Evolutionary conservation across 1,140 invertebrate genomes (phyloP).

Genomic region (Orchestia grillus): DNA sequence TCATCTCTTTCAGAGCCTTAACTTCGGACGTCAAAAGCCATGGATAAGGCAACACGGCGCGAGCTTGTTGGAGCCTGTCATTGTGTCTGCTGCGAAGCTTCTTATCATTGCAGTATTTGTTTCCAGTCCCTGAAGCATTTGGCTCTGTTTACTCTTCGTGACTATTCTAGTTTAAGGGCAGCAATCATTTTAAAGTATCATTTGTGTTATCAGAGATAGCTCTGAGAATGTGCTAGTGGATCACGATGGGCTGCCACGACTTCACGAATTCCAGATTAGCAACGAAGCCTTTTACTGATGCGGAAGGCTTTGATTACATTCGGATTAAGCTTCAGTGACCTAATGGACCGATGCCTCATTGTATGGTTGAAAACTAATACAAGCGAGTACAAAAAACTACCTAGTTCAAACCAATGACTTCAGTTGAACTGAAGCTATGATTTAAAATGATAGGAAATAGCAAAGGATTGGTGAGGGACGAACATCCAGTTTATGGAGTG

Average conservation of each 20-base stretch:
- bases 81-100: neutral
- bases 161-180: slow-evolving; percentile 44
- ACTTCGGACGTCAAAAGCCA: too few relatives aligned
- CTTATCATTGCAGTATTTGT: slow-evolving; percentile 4
- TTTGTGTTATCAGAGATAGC: slow-evolving; percentile 37
- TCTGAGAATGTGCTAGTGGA: slow-evolving; percentile 19
- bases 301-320: neutral
- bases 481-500: slow-evolving; percentile 37
- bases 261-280: slow-evolving; percentile 50
- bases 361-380: too few relatives aligned
- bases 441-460: neutral
- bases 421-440: neutral
- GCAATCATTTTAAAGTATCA: slow-evolving; percentile 37
- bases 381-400: neutral
- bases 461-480: neutral
- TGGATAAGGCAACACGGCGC: neutral
- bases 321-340: neutral
- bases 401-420: neutral
- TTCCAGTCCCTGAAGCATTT: neutral
- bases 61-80: neutral
- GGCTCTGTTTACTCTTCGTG: neutral
- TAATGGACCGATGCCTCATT: neutral
- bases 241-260: slow-evolving; percentile 1
- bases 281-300: neutral
- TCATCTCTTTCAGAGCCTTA: too few relatives aligned